Conservation (phyloP, 2,113 vertebrate species). For the Pseudolaguvia tuberculata region DNA sequence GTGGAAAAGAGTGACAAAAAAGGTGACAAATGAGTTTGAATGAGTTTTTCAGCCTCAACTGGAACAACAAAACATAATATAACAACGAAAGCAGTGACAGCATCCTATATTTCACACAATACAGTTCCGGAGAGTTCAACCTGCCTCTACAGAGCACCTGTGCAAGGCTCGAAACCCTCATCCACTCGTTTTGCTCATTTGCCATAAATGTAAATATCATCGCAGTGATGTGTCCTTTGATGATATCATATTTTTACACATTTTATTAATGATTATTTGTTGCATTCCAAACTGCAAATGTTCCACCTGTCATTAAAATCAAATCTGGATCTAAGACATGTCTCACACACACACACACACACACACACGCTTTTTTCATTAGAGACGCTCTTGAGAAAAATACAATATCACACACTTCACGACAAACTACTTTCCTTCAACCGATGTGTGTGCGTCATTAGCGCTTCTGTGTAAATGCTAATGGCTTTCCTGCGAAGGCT, state of each 20-base stretch:
- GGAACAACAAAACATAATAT: no score
- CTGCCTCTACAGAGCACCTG: no score
- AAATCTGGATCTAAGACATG: no score
- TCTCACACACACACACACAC: neutral
- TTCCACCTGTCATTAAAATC: no score
- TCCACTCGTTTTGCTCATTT: no score
- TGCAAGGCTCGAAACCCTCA: no score
- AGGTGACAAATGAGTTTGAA: neutral
- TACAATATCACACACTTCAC: no score
- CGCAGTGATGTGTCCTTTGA: no score
- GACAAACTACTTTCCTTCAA: neutral
- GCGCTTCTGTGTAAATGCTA: conserved; percentile 8
- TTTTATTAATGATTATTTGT: no score
- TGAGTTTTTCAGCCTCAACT: neutral
- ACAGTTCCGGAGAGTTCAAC: no score
- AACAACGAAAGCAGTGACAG: neutral
- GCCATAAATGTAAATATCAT: no score
- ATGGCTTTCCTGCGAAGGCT: conserved; percentile 10
- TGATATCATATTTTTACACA: no score
- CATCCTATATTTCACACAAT: neutral
- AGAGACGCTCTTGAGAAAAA: neutral
- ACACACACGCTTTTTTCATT: neutral
- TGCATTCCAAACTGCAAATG: neutral
- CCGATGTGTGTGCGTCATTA: conserved; percentile 1
- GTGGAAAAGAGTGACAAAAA: neutral